Evolutionary conservation across 2,113 vertebrate species (phyloP), one percentile per base, ranked within the genome.

Genomic region (Trachemys scripta): DNA sequence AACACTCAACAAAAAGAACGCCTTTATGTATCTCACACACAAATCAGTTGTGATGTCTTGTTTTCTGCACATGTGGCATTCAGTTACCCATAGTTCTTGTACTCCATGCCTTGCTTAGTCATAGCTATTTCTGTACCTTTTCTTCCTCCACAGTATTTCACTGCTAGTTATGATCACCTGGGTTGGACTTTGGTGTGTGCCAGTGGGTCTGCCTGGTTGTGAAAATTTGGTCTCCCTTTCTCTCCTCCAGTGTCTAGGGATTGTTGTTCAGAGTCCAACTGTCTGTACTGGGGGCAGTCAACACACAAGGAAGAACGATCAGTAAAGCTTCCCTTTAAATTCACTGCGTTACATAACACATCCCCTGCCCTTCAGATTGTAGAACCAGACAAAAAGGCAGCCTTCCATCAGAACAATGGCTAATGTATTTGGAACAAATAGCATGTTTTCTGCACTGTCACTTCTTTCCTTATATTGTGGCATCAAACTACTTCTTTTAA

Each of bases 351-450:
- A 69, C 89, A 51, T 72, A 45, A 9, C 49, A 8, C 57, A 69
- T n/a, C n/a, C 49, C 4, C 13, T 10, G n/a, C 75, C 22, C 53
- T 14, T 79, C 53, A 69, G 87, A 93, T 76, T 53, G 59, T 62
- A 88, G 86, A 92, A 85, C 56, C 69, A 80, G 89, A 38, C 10
- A 79, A 22, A 2, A 53, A 76, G 72, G 51, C 27, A 88, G 38
- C 47, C 45, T 95, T 91, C 91, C 90, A 57, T 94, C 85, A 85
- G 87, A 89, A 56, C 53, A 42, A 82, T 88, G 54, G 75, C 91
- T 96, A 25, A 82, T 86, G 85, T 94, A 54, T 90, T 90, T 89
- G 88, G 89, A 90, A 59, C 19, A 91, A 79, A 92, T 84, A 53
- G 24, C 49, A 72, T 27, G 10, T 93, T 88, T 51, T 57, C 87